A percentile compares a stretch with the other conserved stretches of the same genome.
Conservation (phyloP, 53 echinoderm and acorn worm species). For the Holothuria leucospilota region DNA sequence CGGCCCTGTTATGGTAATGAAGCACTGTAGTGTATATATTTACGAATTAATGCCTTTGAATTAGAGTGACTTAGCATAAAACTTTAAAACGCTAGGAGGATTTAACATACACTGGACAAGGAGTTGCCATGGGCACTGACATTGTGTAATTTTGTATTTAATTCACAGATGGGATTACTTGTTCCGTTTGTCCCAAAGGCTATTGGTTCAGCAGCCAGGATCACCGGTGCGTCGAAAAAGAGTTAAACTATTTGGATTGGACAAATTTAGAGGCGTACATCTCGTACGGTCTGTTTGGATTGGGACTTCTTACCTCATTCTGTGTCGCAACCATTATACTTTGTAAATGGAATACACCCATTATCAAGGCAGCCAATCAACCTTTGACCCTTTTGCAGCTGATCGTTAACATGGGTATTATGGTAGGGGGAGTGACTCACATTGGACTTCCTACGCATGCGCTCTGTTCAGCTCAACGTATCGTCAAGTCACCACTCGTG, state of each 20-base stretch:
- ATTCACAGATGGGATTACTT: background rate
- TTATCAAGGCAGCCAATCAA: constrained; percentile 87
- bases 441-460: constrained; percentile 57
- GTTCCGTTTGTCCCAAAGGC: background rate
- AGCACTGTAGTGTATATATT: too few relatives aligned
- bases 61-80: too few relatives aligned
- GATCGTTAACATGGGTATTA: constrained; percentile 35
- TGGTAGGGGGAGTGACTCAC: constrained; percentile 55
- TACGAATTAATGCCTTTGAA: too few relatives aligned
- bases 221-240: constrained; percentile 14
- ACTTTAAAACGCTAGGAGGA: too few relatives aligned
- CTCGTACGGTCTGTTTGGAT: background rate
- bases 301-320: background rate
- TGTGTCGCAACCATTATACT: constrained; percentile 65
- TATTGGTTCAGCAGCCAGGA: constrained; percentile 24
- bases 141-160: background rate
- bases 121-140: too few relatives aligned
- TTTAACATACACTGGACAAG: too few relatives aligned
- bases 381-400: constrained; percentile 81
- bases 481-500: constrained; percentile 60
- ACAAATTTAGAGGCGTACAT: constrained; percentile 33
- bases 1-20: too few relatives aligned
- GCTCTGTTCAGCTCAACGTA: constrained; percentile 51
- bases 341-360: constrained; percentile 64
- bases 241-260: constrained; percentile 50